Evolutionary conservation across 2,797 vertebrate genomes (phyloP), one percentile per base, ranked within the genome.

Genomic region (Nannoperca obscura): DNA sequence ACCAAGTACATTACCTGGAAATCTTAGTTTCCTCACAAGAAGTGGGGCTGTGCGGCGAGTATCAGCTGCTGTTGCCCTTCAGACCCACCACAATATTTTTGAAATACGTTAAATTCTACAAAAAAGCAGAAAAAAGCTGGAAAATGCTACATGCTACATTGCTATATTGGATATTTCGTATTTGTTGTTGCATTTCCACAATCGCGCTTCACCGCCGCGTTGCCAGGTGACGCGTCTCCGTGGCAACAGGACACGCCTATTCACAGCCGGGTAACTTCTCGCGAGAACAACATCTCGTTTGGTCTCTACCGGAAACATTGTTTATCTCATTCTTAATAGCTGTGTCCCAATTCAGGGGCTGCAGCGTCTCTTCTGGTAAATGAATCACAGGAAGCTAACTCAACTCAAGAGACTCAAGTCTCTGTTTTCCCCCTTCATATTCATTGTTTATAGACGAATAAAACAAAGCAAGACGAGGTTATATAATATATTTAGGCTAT

Each of bases 181-280:
- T 65, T 68, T 68, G 49, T 70, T 80, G 42, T 59, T 36, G 27
- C 15, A 14, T 52, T 30, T 71, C 63, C 62, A 50, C 52, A 70
- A 65, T 72, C 82, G 70, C 72, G 22, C 46, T 61, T 47, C 24
- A 24, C 49, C 24, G 30, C 57, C 3, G 32, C 34, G 67, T 72
- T 76, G 72, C 70, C 20, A 7, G 1, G 73, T 38, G 71, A 87
- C 88, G 71, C 83, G 82, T 92, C 54, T 83, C 92, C 88, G 70
- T 82, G 76, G 61, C 76, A 85, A 93, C 91, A 47, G 19, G 53
- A 71, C 70, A 38, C 71, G 11, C 49, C 76, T 50, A 13, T 40
- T 17, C 20, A 9, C 46, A 20, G 46, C 4, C 11, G 13, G 2
- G 11, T 12, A 46, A 46, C 44, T 46, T 60, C 24, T 15, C 0